Evolutionary conservation across 2,888 invertebrate species (phyloP), one percentile per base, ranked within the genome.

Genomic region (Pammene fasciana): DNA sequence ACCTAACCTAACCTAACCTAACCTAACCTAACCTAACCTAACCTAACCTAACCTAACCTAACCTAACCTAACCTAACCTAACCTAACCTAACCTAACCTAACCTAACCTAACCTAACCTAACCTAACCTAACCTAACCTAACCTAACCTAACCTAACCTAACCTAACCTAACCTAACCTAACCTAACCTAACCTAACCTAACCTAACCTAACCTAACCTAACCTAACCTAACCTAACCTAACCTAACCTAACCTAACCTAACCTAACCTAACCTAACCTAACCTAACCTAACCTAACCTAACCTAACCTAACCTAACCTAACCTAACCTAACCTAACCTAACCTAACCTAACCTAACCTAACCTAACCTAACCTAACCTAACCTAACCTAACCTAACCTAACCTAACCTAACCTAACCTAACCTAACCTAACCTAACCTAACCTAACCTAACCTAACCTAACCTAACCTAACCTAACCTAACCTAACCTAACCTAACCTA

Each of bases 1-100:
- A 46, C 46, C 46, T 46, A 54, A 54, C 54, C 54, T 54, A 54
- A 54, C 54, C 54, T 16, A 52, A 18, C 50, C 50, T 65, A 67
- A 67, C 55, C 55, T 55, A 55, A 55, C 55, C 55, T 55, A 55
- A 55, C 55, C 55, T 55, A 55, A 55, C 55, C 55, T 55, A 55
- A 55, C 55, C 67, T 59, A 57, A 67, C 57, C 67, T 59, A 57
- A 67, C 57, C 67, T 59, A 57, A 64, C 64, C 64, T 64, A 67
- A 67, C 67, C 67, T 67, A 67, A 67, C 67, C 67, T 67, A 67
- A 67, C 67, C 67, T 67, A 67, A 67, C 67, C 67, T 67, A 67
- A 67, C 67, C 67, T 67, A 67, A 67, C 67, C 67, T 67, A 67
- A 67, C 67, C 67, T 67, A 67, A 67, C 67, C 67, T 67, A 67